Conservation (phyloP, 2,113 vertebrate species). For the Phalacrocorax brasilianus region DNA sequence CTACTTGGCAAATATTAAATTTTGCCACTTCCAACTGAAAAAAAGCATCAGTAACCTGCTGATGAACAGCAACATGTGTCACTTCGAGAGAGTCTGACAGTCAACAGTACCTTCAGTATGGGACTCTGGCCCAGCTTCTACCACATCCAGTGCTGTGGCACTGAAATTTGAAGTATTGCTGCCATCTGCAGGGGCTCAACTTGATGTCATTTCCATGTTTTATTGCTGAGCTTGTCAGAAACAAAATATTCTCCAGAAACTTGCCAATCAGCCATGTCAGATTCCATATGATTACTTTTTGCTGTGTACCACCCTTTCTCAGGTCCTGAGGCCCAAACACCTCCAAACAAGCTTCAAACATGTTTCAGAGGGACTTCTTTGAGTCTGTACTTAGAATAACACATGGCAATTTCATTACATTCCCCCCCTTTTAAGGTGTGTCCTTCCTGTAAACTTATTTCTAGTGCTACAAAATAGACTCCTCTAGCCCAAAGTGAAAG, state of each 20-base stretch:
- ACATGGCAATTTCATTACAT: not conserved
- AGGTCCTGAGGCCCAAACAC: not conserved
- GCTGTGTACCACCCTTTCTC: not conserved
- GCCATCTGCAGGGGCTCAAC: conserved; percentile 76
- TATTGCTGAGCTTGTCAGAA: not conserved
- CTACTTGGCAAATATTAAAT: not conserved
- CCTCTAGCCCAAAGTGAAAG: not conserved
- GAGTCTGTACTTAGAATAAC: not conserved
- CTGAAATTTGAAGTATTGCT: conserved; percentile 77
- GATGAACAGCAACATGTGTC: not conserved
- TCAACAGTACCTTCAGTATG: not conserved
- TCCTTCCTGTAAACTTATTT: not conserved
- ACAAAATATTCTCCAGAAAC: not conserved
- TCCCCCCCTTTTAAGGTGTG: not conserved
- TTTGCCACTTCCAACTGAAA: not conserved
- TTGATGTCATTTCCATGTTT: not conserved
- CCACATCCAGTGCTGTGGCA: not conserved
- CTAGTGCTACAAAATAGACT: not conserved
- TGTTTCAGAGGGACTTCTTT: not conserved
- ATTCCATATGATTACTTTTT: not conserved
- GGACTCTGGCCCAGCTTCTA: not conserved
- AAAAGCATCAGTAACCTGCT: not conserved
- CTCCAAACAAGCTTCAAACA: not conserved
- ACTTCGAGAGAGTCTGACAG: not conserved
- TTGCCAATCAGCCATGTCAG: not conserved